Conservation (phyloP, 2,113 vertebrate species). For the Sphyrna mokarran region DNA sequence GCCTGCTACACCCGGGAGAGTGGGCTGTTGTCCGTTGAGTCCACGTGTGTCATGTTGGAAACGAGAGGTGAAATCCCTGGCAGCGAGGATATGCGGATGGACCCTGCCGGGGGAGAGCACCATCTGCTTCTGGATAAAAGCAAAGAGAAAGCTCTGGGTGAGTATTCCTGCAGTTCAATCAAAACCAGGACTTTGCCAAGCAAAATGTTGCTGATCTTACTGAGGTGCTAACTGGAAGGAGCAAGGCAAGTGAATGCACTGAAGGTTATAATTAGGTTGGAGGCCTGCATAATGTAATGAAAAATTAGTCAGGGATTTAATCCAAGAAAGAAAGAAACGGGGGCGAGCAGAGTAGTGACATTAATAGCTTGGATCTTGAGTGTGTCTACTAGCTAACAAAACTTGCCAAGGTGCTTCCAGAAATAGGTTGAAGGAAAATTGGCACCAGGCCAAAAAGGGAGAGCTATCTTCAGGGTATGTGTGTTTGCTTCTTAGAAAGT, state of each 20-base stretch:
- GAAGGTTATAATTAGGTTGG: neutral
- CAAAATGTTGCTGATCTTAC: neutral
- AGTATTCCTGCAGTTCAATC: neutral
- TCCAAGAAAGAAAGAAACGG: neutral
- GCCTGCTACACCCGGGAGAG: constrained; percentile 50
- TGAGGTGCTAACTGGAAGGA: neutral
- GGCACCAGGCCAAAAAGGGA: neutral
- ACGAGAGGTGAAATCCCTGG: constrained; percentile 76
- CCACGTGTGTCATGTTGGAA: constrained; percentile 57
- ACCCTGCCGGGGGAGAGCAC: constrained; percentile 74
- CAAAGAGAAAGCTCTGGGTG: constrained; percentile 77
- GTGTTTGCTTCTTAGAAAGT: neutral
- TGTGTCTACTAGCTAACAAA: neutral
- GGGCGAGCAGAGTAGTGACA: neutral
- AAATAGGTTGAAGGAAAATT: constrained; percentile 9
- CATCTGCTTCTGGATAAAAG: constrained; percentile 64
- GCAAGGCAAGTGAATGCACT: neutral
- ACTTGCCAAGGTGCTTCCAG: neutral
- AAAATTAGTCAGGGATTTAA: neutral
- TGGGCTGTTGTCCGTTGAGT: constrained; percentile 50
- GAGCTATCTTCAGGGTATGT: neutral
- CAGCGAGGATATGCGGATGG: constrained; percentile 71
- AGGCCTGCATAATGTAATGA: neutral
- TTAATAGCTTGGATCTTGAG: neutral
- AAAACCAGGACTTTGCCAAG: neutral